Base-by-base conservation (phyloP, 2,797 vertebrate species). In the Champsocephalus esox region DNA sequence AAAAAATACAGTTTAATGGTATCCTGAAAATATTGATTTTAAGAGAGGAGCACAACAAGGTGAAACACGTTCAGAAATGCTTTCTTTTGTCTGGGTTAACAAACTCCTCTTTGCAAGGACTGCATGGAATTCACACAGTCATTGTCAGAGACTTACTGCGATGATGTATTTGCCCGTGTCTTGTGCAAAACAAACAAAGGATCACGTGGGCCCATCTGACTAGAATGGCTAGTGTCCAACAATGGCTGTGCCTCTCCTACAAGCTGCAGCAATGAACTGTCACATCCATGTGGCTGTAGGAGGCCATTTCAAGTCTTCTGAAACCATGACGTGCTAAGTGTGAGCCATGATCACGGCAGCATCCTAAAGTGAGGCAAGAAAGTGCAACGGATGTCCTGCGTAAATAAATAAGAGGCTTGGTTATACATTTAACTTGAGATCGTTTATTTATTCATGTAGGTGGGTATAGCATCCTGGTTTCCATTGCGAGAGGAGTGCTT, bases 121-220 rank as follows among this genome's bases (percentile, higher is more conserved):
- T 70, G 45, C 67, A 80, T 67, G 70, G 81, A 89, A 83, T 87
- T 82, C 82, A 87, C 87, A 77, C 83, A 82, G 87, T 87, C 73
- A 80, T 75, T 85, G 84, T 81, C 76, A 50, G 52, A 5, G 74
- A 69, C 60, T 73, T 70, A 72, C 65, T 63, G 68, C 76, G 44
- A 44, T 61, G 79, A 66, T 78, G 84, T 87, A 82, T 83, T 85
- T 82, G 81, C 87, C 50, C 45, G 82, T 71, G 66, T 80, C 74
- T 80, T 80, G 54, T 67, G 52, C 65, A 89, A 90, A 88, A 91
- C 83, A 91, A 91, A 90, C 79, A 90, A 80, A 81, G 67, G 66
- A 81, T 86, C 70, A 81, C 82, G 91, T 77, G 57, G 81, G 62
- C 46, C 78, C 66, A 17, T 81, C 79, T 90, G 89, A 88, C 87